These are phyloP conservation scores for Apostichopus californicus DNA, from an alignment of 35 echinoderm and acorn worm species.

Conservation along the genomic window DNA sequence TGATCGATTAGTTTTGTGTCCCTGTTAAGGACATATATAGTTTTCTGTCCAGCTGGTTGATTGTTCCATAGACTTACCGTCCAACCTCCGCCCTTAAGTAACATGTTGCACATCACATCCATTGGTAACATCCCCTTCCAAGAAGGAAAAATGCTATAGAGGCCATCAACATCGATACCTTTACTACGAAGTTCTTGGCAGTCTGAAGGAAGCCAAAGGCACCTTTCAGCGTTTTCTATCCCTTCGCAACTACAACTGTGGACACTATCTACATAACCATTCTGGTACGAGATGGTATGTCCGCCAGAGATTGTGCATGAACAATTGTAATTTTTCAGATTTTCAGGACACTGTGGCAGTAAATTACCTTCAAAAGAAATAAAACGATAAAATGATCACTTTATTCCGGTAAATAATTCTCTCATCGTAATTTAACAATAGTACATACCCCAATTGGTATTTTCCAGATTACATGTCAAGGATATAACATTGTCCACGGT, in stretches of 20 bases:
- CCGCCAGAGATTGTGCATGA: background rate
- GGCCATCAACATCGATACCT: background rate
- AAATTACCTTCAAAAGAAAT: background rate
- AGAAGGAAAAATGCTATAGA: background rate
- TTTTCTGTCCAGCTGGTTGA: too few species aligned
- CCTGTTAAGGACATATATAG: too few species aligned
- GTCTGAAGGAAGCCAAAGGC: background rate
- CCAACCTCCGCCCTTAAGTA: background rate
- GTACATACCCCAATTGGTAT: too few species aligned
- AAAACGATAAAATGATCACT: too few species aligned
- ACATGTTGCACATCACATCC: background rate
- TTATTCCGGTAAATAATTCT: too few species aligned
- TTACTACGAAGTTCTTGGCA: background rate
- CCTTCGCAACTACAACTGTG: background rate
- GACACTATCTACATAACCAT: background rate
- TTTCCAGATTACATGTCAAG: too few species aligned
- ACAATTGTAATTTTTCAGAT: background rate
- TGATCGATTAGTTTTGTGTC: too few species aligned
- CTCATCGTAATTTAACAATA: too few species aligned
- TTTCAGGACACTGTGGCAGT: background rate
- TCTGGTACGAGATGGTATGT: background rate
- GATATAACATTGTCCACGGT: too few species aligned
- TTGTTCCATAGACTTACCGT: background rate
- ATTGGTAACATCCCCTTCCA: background rate
- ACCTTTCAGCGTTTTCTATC: background rate